Conservation (phyloP, 1,140 invertebrate genomes). For the Teleopsis dalmanni region DNA sequence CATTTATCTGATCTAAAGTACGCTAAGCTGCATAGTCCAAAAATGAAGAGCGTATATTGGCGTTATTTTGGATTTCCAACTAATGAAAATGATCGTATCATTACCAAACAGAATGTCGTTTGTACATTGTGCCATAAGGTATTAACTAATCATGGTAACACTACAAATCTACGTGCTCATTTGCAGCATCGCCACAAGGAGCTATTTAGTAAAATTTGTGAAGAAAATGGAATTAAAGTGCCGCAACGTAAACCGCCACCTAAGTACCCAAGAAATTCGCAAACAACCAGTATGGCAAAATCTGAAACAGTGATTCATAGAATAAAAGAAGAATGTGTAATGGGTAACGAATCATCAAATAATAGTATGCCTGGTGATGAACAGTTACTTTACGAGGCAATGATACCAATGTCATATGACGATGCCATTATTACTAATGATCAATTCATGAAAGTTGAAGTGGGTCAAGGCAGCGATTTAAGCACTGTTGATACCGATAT, state of each 20-base stretch:
- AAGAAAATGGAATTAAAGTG: conserved; percentile 36
- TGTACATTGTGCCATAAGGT: conserved; percentile 56
- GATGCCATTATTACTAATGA: conserved; percentile 16
- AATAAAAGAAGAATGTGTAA: conserved; percentile 9
- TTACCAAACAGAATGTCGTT: conserved; percentile 57
- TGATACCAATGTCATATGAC: conserved; percentile 36
- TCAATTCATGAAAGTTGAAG: conserved; percentile 15
- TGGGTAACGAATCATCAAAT: neutral
- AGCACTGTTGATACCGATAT: neutral
- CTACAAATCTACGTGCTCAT: conserved; percentile 56
- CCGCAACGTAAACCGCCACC: conserved; percentile 25
- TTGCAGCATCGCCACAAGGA: conserved; percentile 54
- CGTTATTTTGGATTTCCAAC: conserved; percentile 60
- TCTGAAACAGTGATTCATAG: conserved; percentile 5
- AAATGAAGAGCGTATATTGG: conserved; percentile 59
- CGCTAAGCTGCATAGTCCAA: conserved; percentile 37
- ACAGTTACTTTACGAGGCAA: conserved; percentile 35
- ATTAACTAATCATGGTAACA: conserved; percentile 57
- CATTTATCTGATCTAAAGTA: conserved; percentile 22
- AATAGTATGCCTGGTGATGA: conserved; percentile 19
- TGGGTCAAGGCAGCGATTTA: too few relatives aligned
- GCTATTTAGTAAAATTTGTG: conserved; percentile 30
- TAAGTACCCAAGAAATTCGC: neutral
- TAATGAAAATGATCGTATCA: conserved; percentile 52
- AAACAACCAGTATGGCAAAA: neutral